These are phyloP conservation scores for Apantesis nais DNA, from an alignment of 2,888 invertebrate species.

Conservation along the genomic window DNA sequence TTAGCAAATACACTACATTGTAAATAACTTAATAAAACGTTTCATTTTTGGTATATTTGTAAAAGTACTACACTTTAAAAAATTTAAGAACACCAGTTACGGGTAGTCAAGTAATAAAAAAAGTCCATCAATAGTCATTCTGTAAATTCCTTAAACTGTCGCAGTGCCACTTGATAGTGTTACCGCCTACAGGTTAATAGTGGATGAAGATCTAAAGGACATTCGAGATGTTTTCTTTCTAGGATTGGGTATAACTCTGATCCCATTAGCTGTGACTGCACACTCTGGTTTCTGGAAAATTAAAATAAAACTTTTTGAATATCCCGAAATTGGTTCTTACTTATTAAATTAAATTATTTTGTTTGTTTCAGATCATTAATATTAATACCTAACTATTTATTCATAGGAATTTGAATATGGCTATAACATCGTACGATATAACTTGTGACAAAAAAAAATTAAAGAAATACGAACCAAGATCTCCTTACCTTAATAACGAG, in stretches of 20 bases:
- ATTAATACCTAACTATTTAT: neutral
- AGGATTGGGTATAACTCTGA: neutral
- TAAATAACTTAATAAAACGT: too few relatives aligned
- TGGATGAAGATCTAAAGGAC: neutral
- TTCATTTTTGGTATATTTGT: too few relatives aligned
- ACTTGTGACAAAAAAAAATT: slow-evolving; percentile 45
- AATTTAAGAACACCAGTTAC: too few relatives aligned
- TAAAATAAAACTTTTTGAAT: neutral
- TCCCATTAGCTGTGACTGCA: too few relatives aligned
- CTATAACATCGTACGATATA: slow-evolving; percentile 56
- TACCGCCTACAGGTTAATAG: slow-evolving; percentile 13
- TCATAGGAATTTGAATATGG: slow-evolving; percentile 34
- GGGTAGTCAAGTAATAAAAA: too few relatives aligned
- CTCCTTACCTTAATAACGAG: slow-evolving; percentile 63
- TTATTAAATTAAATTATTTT: neutral
- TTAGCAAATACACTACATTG: too few relatives aligned
- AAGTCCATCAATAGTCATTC: too few relatives aligned
- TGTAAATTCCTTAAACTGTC: too few relatives aligned
- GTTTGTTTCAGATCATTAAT: slow-evolving; percentile 10
- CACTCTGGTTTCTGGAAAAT: too few relatives aligned
- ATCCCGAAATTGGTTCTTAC: neutral
- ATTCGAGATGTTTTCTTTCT: neutral
- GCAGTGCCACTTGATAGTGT: neutral
- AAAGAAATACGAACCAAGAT: slow-evolving; percentile 51
- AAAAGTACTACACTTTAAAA: too few relatives aligned